Evolutionary conservation across 1,140 invertebrate species (phyloP), one percentile per base, ranked within the genome.

Genomic region (Euura lappo): DNA sequence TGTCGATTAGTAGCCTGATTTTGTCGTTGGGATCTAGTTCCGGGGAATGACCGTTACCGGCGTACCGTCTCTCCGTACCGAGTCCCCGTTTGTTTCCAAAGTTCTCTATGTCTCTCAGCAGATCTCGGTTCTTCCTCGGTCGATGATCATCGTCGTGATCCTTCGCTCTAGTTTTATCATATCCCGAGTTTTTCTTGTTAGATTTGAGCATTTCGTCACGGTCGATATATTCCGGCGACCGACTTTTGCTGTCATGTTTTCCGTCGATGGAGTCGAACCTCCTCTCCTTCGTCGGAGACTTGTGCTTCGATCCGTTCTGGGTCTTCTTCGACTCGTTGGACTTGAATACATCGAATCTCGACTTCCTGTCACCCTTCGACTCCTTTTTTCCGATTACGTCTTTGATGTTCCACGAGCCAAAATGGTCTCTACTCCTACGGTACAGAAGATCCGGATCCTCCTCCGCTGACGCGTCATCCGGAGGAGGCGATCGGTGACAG

Each of bases 401-500:
- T 74, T 79, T 79, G 60, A 84, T 77, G 6, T 80, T 74, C 83
- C 82, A 86, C 11, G 77, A 72, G 64, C 76, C 77, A 13, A 81
- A 84, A 44, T 81, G 76, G 2, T 81, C 71, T 51, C 70, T 78
- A 68, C 79, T 80, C 71, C 74, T 80, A 60, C 73, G 74, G 46
- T 80, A 80, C 7, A 80, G 11, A 13, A 76, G n/a, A 45, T 80
- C 79, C 5, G 71, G 46, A 60, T 69, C 71, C 2, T 77, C 74
- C 5, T 65, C 76, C 68, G 68, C 66, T 51, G 10, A 11, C 6
- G 65, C 44, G 2, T 74, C 68, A 47, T 47, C 69, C 6, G 46
- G 8, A 3, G 6, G 51, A 8, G 51, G 51, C 13, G 6, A 11
- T 0, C 8, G 8, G 51, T 60, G 13, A 8, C 51, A 3, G 51